Conservation (phyloP, 2,888 invertebrate species). For the Ecliptopera silaceata region DNA sequence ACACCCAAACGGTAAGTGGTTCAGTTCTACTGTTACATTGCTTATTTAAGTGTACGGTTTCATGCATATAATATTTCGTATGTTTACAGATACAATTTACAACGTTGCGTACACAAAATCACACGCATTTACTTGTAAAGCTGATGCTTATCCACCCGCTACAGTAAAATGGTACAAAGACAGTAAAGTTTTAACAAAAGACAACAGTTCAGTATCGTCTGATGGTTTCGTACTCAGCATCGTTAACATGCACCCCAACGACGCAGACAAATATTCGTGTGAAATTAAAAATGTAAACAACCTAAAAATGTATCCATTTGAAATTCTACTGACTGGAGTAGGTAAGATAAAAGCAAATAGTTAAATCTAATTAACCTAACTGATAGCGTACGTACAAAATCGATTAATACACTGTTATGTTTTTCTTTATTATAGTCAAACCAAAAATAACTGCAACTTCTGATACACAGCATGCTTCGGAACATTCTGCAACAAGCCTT, state of each 20-base stretch:
- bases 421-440: no score
- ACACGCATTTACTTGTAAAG: neutral
- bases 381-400: no score
- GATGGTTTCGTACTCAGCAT: conserved; percentile 6
- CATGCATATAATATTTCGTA: neutral
- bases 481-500: neutral
- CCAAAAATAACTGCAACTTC: neutral
- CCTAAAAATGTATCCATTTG: conserved; percentile 1
- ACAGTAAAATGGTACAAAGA: conserved; percentile 20
- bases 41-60: neutral
- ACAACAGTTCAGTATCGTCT: conserved; percentile 6
- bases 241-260: neutral
- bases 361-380: neutral
- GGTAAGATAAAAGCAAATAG: neutral
- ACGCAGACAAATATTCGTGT: conserved; percentile 12
- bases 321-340: conserved; percentile 3
- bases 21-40: no score
- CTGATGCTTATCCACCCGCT: conserved; percentile 17
- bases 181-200: neutral
- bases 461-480: neutral
- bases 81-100: conserved; percentile 2
- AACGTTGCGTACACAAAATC: neutral
- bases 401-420: no score
- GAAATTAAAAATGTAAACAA: conserved; percentile 1
- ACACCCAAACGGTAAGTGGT: conserved; percentile 5